A percentile compares a stretch with the other conserved stretches of the same genome.
These are phyloP conservation scores for Argynnis bischoffii DNA, from an alignment of 2,888 invertebrate species.

Conservation along the genomic window DNA sequence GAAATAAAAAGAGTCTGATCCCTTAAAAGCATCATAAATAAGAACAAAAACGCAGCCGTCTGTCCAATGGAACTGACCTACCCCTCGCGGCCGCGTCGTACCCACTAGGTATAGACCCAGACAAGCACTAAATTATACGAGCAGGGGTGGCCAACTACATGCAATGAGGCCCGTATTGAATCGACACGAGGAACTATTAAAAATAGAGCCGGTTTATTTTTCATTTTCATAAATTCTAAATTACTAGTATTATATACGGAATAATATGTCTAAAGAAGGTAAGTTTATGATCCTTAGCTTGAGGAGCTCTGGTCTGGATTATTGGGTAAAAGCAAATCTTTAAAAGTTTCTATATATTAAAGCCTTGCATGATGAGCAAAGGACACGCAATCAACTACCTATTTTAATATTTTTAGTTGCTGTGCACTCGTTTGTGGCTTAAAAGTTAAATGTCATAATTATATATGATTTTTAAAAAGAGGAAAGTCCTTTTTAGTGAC, in stretches of 20 bases:
- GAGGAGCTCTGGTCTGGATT: background rate
- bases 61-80: slow-evolving; percentile 56
- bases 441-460: too few species aligned
- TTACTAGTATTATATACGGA: background rate
- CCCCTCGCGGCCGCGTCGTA: slow-evolving; percentile 63
- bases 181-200: background rate
- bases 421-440: background rate
- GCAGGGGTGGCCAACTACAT: slow-evolving; percentile 64
- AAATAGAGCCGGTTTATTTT: background rate
- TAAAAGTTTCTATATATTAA: background rate
- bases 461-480: too few species aligned
- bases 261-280: background rate
- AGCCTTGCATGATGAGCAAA: background rate
- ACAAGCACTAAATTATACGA: slow-evolving; percentile 73
- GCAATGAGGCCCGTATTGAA: slow-evolving; percentile 37
- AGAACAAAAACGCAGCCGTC: slow-evolving; percentile 35
- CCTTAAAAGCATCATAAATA: slow-evolving; percentile 32
- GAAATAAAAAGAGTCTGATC: slow-evolving; percentile 24
- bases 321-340: background rate
- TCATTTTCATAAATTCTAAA: background rate
- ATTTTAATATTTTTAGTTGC: slow-evolving; percentile 10
- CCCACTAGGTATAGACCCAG: slow-evolving; percentile 53
- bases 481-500: too few species aligned
- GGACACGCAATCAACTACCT: slow-evolving; percentile 13
- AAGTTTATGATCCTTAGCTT: background rate